Conservation (phyloP, 2,797 vertebrate genomes). For the Sebastes kiyomatsui region DNA sequence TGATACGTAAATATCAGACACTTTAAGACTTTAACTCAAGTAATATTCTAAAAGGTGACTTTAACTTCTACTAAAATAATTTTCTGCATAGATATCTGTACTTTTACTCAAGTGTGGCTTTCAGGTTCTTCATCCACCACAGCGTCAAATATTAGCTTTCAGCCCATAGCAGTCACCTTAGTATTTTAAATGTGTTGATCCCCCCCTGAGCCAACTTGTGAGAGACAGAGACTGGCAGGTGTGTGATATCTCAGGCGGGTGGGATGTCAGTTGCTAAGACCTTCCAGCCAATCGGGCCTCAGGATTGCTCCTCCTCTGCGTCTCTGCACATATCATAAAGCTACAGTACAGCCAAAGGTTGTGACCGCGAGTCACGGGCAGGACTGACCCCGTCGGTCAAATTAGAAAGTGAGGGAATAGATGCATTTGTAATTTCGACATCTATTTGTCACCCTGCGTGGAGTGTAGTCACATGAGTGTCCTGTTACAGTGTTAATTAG, state of each 20-base stretch:
- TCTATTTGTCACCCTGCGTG: slow-evolving; percentile 46
- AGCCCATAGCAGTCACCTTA: background rate
- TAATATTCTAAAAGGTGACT: too few species aligned
- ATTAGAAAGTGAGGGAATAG: slow-evolving; percentile 47
- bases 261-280: slow-evolving; percentile 36
- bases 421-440: slow-evolving; percentile 34
- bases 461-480: slow-evolving; percentile 37
- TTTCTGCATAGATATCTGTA: too few species aligned
- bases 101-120: too few species aligned
- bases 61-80: too few species aligned
- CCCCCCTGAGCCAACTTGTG: slow-evolving; percentile 44
- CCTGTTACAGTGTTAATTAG: slow-evolving; percentile 51
- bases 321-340: slow-evolving; percentile 30
- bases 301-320: slow-evolving; percentile 2
- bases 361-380: slow-evolving; percentile 15
- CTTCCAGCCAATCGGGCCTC: slow-evolving; percentile 46
- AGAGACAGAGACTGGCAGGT: slow-evolving; percentile 79
- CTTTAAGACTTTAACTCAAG: too few species aligned
- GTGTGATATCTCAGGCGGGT: slow-evolving; percentile 47
- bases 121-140: too few species aligned
- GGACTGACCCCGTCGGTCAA: slow-evolving; percentile 46
- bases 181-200: slow-evolving; percentile 55
- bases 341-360: slow-evolving; percentile 39
- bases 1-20: too few species aligned
- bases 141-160: background rate